phyloP scores from a whole-genome alignment of 2,113 vertebrate species.

The Phaetusa simplex region DNA sequence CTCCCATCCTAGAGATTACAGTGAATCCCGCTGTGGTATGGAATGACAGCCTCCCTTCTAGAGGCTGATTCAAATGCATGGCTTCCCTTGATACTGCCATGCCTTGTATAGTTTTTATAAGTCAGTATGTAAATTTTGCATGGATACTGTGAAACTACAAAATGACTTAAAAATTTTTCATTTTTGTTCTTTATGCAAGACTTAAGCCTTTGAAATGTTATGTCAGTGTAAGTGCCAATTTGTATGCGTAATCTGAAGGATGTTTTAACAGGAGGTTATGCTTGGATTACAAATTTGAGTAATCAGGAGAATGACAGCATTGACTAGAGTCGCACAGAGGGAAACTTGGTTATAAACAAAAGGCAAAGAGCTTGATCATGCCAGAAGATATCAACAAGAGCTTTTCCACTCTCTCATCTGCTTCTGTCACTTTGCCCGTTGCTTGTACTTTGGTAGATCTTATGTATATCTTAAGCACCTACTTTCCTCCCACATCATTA shows the following conservation, averaged over 20 bases:
- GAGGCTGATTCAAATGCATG: neutral
- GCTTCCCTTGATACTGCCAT: neutral
- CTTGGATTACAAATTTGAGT: neutral
- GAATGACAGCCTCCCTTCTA: neutral
- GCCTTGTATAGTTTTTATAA: neutral
- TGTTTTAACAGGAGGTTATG: neutral
- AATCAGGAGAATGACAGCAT: neutral
- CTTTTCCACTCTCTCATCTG: neutral
- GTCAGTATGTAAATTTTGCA: neutral
- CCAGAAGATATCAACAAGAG: neutral
- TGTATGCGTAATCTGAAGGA: neutral
- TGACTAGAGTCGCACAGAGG: neutral
- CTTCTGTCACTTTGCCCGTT: neutral
- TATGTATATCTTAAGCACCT: neutral
- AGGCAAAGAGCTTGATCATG: neutral
- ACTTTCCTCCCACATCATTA: neutral
- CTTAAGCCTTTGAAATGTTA: neutral
- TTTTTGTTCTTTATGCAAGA: neutral
- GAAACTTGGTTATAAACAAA: neutral
- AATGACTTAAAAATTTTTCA: accelerated
- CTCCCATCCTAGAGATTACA: neutral
- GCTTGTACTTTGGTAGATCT: neutral
- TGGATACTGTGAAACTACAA: neutral
- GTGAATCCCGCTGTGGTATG: neutral
- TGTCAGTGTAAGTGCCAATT: neutral